Base-by-base conservation (phyloP, 1,140 invertebrate genomes). In the silkworm (Bombyx mori) region DNA sequence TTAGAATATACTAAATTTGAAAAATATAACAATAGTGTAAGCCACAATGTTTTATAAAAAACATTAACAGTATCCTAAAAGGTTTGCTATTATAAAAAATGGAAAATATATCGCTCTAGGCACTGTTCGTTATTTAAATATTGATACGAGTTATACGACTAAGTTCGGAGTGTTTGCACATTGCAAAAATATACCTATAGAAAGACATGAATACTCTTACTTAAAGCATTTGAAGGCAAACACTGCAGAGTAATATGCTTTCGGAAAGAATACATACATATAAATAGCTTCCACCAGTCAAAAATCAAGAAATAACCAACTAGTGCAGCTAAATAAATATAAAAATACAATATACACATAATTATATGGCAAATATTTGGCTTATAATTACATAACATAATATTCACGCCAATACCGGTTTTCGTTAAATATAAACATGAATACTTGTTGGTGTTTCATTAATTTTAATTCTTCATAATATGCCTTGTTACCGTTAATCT, bases 1-100 rank as follows among this genome's bases (percentile, higher is more conserved):
- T 77, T 66, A 35, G 0, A 57, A 52, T 83, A 84, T 83, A 67
- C 78, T 86, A 82, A 73, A 58, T 79, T 76, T 82, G 76, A 81
- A 87, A 80, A 85, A 85, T 84, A 85, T 82, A 85, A 85, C 84
- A 85, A 79, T 79, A 84, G 79, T 83, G 81, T 81, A 87, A 85
- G 81, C 82, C 69, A 78, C 65, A 77, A 73, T 76, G 75, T 68
- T 82, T 77, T 50, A 73, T 82, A 79, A 70, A 76, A 78, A 63
- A 82, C 72, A 79, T 63, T 70, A 75, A 76, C 73, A 80, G 71
- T 35, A 35, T 69, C 65, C 61, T 71, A 75, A 58, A 70, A 67
- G 70, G 77, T 77, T 67, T 58, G 58, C 45, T 72, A 69, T 68
- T 71, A 75, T 71, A 71, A 75, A 79, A 75, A 73, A 69, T 71